phyloP scores from a whole-genome alignment of 1,140 invertebrate species.

The Microvelia longipes region DNA sequence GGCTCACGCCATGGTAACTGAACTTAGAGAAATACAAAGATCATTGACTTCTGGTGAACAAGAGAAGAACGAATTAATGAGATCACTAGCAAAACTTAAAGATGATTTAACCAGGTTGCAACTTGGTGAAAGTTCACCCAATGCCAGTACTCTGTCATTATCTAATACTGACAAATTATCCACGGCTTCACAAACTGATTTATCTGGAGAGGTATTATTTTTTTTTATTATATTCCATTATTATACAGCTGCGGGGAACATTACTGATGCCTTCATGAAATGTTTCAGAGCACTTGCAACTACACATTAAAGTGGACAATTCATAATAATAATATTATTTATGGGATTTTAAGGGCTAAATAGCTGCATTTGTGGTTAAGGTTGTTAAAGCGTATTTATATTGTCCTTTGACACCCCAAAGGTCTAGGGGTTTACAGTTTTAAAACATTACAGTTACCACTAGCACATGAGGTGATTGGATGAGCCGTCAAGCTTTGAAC shows the following conservation, averaged over 20 bases:
- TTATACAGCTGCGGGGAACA: background rate
- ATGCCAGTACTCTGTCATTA: constrained; percentile 62
- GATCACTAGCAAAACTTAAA: constrained; percentile 78
- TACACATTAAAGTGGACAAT: too few relatives aligned
- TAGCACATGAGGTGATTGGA: too few relatives aligned
- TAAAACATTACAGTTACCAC: too few relatives aligned
- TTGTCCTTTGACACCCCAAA: too few relatives aligned
- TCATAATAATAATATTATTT: too few relatives aligned
- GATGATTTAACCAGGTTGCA: constrained; percentile 79
- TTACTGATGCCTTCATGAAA: too few relatives aligned
- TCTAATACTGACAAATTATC: constrained; percentile 63
- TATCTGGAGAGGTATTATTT: constrained; percentile 60
- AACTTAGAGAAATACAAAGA: constrained; percentile 82
- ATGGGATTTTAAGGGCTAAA: too few relatives aligned
- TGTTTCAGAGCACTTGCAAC: too few relatives aligned
- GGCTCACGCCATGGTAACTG: constrained; percentile 83
- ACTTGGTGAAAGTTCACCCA: constrained; percentile 60
- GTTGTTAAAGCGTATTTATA: too few relatives aligned
- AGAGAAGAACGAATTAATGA: constrained; percentile 85
- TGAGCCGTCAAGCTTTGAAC: too few relatives aligned
- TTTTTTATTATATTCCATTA: background rate
- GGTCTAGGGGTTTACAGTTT: too few relatives aligned
- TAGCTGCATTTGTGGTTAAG: too few relatives aligned
- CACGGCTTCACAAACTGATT: constrained; percentile 86
- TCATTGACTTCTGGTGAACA: constrained; percentile 78